These are phyloP conservation scores for Typhlichthys eigenmanni DNA, from an alignment of 2,797 vertebrate species.

Conservation along the genomic window DNA sequence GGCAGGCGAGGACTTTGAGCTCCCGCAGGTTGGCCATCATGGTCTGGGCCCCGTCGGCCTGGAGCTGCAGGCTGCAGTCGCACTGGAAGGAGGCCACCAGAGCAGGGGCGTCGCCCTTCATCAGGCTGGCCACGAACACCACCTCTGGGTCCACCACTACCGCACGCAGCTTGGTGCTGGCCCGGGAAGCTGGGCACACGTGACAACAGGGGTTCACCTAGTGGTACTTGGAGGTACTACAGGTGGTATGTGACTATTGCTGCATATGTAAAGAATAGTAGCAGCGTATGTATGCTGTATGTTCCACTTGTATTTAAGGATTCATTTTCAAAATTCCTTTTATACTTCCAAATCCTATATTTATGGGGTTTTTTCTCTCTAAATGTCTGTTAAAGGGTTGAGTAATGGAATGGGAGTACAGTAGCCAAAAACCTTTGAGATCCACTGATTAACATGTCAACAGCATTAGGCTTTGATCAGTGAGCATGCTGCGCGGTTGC, in stretches of 20 bases:
- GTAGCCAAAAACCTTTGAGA: conserved; percentile 28
- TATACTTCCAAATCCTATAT: too few species aligned
- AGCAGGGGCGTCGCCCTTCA: conserved; percentile 87
- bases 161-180: conserved; percentile 77
- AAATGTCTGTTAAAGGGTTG: too few species aligned
- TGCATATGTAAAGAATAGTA: too few species aligned
- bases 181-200: conserved; percentile 21
- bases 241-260: too few species aligned
- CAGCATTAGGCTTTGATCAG: too few species aligned
- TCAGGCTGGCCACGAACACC: conserved; percentile 91
- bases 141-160: conserved; percentile 92
- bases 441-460: too few species aligned
- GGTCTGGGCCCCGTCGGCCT: conserved; percentile 69
- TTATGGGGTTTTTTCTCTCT: too few species aligned
- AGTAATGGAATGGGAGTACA: background rate
- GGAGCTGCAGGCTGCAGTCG: conserved; percentile 75
- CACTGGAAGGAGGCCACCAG: conserved; percentile 88
- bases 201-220: background rate
- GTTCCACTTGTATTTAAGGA: too few species aligned
- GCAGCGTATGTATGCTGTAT: too few species aligned
- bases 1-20: conserved; percentile 88
- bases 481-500: too few species aligned
- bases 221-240: too few species aligned
- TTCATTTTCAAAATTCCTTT: too few species aligned
- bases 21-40: conserved; percentile 83